Evolutionary conservation across 2,797 vertebrate species (phyloP).

Genomic region (Karalla daura): DNA sequence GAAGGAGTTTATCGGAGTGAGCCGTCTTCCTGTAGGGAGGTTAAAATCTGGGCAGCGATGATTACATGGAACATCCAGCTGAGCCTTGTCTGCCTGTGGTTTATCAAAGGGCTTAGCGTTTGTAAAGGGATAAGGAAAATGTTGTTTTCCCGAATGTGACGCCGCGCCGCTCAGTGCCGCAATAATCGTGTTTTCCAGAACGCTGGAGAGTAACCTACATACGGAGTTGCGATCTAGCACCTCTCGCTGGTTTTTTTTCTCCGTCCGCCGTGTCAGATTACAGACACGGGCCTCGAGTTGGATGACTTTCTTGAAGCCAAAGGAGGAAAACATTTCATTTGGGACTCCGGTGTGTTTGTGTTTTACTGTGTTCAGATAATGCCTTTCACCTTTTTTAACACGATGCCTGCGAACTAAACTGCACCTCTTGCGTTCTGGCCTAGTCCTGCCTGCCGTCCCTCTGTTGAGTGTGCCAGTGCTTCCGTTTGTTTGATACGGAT

Average conservation of each 20-base stretch:
- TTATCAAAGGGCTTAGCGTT: constrained; percentile 53
- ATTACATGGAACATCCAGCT: constrained; percentile 59
- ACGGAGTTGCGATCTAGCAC: not conserved
- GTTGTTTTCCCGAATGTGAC: constrained; percentile 17
- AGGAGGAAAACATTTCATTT: too few species aligned
- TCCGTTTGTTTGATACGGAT: too few species aligned
- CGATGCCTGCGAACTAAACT: too few species aligned
- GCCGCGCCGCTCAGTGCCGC: constrained; percentile 3
- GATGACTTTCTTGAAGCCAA: too few species aligned
- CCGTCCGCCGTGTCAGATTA: constrained; percentile 6
- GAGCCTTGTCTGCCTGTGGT: constrained; percentile 49
- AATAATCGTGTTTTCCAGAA: not conserved
- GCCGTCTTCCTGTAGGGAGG: constrained; percentile 54
- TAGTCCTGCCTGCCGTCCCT: too few species aligned
- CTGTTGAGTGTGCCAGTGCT: too few species aligned
- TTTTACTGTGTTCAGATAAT: too few species aligned
- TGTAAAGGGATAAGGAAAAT: constrained; percentile 36
- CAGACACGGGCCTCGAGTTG: constrained; percentile 5
- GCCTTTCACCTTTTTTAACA: too few species aligned
- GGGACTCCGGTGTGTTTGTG: constrained; percentile 8
- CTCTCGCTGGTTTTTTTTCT: not conserved
- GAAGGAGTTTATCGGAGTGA: constrained; percentile 42
- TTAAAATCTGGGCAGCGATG: constrained; percentile 53
- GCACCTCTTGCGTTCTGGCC: too few species aligned
- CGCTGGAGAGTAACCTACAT: not conserved